Evolutionary conservation across 2,888 invertebrate genomes (phyloP).

Genomic region (Melitaea athalia): DNA sequence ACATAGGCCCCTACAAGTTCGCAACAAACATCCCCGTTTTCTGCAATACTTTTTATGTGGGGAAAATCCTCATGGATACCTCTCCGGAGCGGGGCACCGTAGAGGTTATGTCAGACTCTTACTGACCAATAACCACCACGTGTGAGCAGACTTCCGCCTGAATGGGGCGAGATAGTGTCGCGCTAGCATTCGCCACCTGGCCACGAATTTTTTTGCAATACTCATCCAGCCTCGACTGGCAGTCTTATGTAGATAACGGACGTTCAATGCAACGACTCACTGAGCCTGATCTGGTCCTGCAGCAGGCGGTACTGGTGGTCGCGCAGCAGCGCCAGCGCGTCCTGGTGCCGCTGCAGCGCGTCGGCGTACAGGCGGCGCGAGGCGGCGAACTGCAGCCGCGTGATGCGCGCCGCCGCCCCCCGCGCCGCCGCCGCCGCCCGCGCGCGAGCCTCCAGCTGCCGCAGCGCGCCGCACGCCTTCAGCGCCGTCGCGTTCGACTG

Average conservation of each 20-base stretch:
- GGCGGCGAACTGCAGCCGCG: constrained; percentile 67
- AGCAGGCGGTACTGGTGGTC: constrained; percentile 78
- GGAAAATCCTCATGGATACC: too few relatives aligned
- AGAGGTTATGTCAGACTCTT: too few relatives aligned
- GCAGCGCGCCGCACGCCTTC: constrained; percentile 79
- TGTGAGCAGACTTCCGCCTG: too few relatives aligned
- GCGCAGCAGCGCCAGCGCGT: constrained; percentile 75
- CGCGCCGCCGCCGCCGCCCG: constrained; percentile 47
- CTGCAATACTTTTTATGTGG: background rate
- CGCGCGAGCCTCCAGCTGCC: constrained; percentile 67
- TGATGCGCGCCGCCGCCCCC: constrained; percentile 72
- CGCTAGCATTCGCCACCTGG: too few relatives aligned
- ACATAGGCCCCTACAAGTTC: too few relatives aligned
- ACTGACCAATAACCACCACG: too few relatives aligned
- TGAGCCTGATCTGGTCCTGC: constrained; percentile 80
- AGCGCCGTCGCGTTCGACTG: constrained; percentile 77
- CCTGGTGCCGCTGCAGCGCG: constrained; percentile 66
- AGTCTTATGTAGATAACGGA: too few relatives aligned
- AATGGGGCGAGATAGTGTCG: too few relatives aligned
- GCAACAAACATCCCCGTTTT: too few relatives aligned
- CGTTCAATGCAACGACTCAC: constrained; percentile 55
- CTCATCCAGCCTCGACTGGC: background rate
- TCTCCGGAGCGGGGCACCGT: too few relatives aligned
- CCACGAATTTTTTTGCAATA: background rate
- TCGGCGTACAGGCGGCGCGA: constrained; percentile 67